These are phyloP conservation scores for Bradynema listronoti DNA, from an alignment of 1,140 invertebrate species.

Conservation along the genomic window DNA sequence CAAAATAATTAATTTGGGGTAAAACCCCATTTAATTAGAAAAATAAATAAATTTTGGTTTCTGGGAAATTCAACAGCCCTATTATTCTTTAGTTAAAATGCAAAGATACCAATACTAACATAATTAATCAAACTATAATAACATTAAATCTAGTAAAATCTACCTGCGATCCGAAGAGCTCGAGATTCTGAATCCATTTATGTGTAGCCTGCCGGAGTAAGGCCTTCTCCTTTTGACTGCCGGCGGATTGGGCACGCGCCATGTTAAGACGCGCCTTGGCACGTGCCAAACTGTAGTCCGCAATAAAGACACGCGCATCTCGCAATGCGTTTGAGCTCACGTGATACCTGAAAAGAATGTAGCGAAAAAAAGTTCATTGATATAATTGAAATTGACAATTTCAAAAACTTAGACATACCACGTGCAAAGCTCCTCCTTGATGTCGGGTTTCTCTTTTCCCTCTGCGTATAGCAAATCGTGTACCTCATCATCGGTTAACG, in stretches of 20 bases:
- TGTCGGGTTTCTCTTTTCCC: slow-evolving; percentile 33
- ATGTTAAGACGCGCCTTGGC: slow-evolving; percentile 44
- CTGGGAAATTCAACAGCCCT: too few relatives aligned
- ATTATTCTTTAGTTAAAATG: too few relatives aligned
- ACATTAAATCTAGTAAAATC: slow-evolving; percentile 3
- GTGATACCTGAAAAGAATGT: too few relatives aligned
- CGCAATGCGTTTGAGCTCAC: slow-evolving; percentile 40
- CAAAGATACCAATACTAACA: too few relatives aligned
- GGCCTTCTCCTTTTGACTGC: slow-evolving; percentile 48
- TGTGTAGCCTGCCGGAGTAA: slow-evolving; percentile 49
- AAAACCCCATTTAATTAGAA: too few relatives aligned
- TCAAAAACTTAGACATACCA: too few relatives aligned
- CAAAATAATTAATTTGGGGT: too few relatives aligned
- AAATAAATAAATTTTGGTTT: too few relatives aligned
- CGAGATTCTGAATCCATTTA: slow-evolving; percentile 45
- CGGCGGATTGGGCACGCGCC: slow-evolving; percentile 37
- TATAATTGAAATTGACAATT: too few relatives aligned
- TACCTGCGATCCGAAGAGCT: slow-evolving; percentile 51
- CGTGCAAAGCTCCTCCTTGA: slow-evolving; percentile 35
- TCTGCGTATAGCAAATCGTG: slow-evolving; percentile 43
- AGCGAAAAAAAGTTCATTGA: too few relatives aligned
- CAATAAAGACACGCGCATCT: slow-evolving; percentile 48
- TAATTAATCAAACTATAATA: too few relatives aligned
- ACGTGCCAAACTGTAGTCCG: slow-evolving; percentile 48
- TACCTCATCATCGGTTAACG: slow-evolving; percentile 51